Conservation (phyloP, 2,797 vertebrate species). For the Pseudochromis fuscus region DNA sequence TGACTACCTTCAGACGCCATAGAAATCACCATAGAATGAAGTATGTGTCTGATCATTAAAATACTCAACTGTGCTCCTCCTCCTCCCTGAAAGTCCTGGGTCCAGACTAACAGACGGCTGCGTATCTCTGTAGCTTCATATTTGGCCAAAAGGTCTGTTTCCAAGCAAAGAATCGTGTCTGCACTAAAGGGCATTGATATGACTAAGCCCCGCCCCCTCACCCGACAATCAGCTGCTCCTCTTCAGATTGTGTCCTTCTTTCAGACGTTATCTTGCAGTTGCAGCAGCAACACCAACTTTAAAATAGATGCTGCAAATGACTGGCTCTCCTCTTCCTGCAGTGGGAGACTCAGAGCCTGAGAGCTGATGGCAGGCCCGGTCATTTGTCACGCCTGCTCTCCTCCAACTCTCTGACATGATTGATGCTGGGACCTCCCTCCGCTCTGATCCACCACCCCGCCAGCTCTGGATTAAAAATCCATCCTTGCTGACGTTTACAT, state of each 20-base stretch:
- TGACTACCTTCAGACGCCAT: no score
- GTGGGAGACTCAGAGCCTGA: slow-evolving; percentile 58
- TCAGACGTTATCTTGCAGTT: slow-evolving; percentile 7
- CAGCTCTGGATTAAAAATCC: slow-evolving; percentile 80
- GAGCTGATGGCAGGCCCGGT: slow-evolving; percentile 67
- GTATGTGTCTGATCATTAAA: no score
- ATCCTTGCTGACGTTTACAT: slow-evolving; percentile 82
- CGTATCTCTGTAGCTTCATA: no score
- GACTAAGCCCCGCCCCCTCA: no score
- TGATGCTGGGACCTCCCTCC: slow-evolving; percentile 69
- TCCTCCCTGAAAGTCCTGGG: no score
- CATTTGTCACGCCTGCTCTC: slow-evolving; percentile 78
- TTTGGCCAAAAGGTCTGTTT: no score
- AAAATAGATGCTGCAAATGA: slow-evolving; percentile 49
- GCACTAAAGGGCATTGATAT: slow-evolving; percentile 3
- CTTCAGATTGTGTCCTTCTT: background rate
- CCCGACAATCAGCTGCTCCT: no score
- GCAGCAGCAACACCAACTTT: slow-evolving; percentile 6
- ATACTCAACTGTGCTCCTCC: no score
- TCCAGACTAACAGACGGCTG: no score
- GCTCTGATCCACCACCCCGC: slow-evolving; percentile 69
- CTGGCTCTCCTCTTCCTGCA: slow-evolving; percentile 55
- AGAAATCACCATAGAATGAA: no score
- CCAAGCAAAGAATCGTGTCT: no score
- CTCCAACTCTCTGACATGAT: slow-evolving; percentile 73